Base-by-base conservation (phyloP, 2,797 vertebrate species). In the Pteropus rufus region DNA sequence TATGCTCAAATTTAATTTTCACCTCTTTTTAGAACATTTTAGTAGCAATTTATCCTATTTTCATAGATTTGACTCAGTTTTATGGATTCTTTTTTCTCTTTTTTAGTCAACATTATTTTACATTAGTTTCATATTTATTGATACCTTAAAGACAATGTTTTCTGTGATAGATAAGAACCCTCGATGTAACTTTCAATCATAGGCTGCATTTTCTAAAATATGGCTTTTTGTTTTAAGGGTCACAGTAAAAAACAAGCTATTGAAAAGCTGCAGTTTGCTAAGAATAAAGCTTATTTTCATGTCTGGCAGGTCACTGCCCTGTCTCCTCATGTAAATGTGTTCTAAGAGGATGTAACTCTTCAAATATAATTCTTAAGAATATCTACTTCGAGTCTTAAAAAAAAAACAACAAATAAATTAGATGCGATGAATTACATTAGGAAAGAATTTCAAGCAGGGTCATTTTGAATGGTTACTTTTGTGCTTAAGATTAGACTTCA, bases 391-490 rank as follows among this genome's bases (percentile, higher is more conserved):
- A 87, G 7, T 62, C 69, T 83, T 31, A 52, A 76, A 88, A 64
- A 70, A 79, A 36, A 36, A 87, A 76, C 16, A 44, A 52, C 15
- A 64, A 88, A 92, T 77, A 84, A 82, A 64, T 89, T 62, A 56
- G 8, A 75, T 41, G 93, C 89, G 69, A 83, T 92, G 46, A 92
- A 62, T 92, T 95, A 82, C 34, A 54, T 77, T 49, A 83, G 19
- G 36, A 65, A 93, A 92, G 31, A 94, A 73, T 72, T 92, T 24
- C n/a, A 39, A 29, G 18, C 34, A 90, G 24, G 75, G 36, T 56
- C 41, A 83, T 39, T 97, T 96, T 84, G 89, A 93, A 85, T 85
- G 23, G 72, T 87, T 89, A 60, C 7, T 81, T 94, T 89, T n/a
- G 76, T 60, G 24, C 65, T 64, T 60, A 87, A 49, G 23, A 70